Evolutionary conservation across 2,888 invertebrate species (phyloP), one percentile per base, ranked within the genome.

Genomic region (Vesta saturnalis): DNA sequence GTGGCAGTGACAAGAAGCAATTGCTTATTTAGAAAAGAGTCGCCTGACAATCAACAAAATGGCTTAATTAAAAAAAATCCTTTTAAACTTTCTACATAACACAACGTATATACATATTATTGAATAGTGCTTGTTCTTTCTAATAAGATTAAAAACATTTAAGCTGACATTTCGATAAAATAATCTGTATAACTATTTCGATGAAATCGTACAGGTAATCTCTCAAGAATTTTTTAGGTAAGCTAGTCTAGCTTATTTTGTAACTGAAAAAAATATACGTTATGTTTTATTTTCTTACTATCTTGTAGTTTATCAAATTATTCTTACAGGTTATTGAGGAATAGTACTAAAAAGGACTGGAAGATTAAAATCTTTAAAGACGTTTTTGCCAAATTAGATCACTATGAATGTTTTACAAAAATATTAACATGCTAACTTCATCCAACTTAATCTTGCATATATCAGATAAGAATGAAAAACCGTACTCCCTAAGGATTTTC

Each of bases 1-100:
- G 78, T 78, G 78, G 74, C 77, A 72, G 65, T 73, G 77, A 77
- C 76, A 76, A 70, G 73, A 62, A 70, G 65, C 73, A 72, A 73
- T 76, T 76, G 77, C 75, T 78, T 77, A 77, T 77, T 78, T 77
- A 77, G 72, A 65, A 73, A 75, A 54, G 71, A 74, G 67, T 70
- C 70, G 58, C 61, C 72, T 74, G 74, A 72, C 75, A 74, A 67
- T 69, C 72, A 72, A 75, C 72, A 71, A 68, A 73, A 76, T 74
- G 73, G 62, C 74, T 76, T 74, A 72, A 75, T 77, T 74, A 70
- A 72, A 66, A 58, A 22, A 58, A 62, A 35, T 12, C n/a, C n/a
- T n/a, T n/a, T n/a, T n/a, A 19, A 22, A 49, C 47, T 43, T 52
- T 66, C 54, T 66, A 60, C 30, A 30, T 4, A 30, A 30, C 10